Percentiles rank a stretch among this genome's conserved stretches.
Evolutionary conservation across 2,888 invertebrate genomes (phyloP).

Genomic region (Tachina lurida): DNA sequence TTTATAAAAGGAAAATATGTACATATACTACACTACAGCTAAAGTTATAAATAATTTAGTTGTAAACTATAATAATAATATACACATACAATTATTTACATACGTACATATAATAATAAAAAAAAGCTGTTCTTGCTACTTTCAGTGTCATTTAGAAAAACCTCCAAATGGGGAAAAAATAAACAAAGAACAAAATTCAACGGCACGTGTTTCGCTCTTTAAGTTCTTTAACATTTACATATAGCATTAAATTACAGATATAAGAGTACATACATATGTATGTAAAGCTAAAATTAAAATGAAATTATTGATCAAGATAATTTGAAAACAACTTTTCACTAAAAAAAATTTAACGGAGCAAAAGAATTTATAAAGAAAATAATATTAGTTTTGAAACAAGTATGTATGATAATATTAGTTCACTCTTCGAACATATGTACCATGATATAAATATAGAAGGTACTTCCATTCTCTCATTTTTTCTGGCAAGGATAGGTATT

Average conservation of each 20-base stretch:
- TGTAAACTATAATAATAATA: no score
- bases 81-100: neutral
- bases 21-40: no score
- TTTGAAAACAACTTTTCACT: neutral
- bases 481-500: no score
- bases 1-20: no score
- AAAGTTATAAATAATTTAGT: no score
- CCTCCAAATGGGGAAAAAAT: neutral
- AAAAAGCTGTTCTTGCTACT: constrained; percentile 31
- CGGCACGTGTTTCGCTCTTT: constrained; percentile 61
- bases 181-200: constrained; percentile 44
- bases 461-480: no score
- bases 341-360: neutral
- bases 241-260: constrained; percentile 9
- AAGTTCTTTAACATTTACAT: constrained; percentile 29
- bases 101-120: constrained; percentile 26
- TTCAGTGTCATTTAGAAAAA: constrained; percentile 44
- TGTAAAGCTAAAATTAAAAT: neutral
- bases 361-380: neutral
- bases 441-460: no score
- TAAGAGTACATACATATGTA: no score
- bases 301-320: neutral
- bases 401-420: no score
- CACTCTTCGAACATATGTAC: no score
- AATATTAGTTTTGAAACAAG: neutral